phyloP scores from a whole-genome alignment of 2,888 invertebrate species.

The Mactromeris polynyma region DNA sequence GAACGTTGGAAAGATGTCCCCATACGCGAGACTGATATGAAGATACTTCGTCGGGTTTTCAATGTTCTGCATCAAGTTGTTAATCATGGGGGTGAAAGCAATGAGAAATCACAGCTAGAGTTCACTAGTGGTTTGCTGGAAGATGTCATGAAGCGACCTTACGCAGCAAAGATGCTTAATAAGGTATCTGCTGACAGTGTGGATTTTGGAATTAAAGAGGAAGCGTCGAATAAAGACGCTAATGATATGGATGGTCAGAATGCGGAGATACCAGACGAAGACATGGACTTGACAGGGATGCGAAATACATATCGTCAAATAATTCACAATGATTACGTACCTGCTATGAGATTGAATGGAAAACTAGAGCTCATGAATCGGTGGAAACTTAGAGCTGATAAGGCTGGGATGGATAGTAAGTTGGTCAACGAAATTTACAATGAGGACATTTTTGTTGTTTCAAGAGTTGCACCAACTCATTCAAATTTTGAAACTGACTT shows the following conservation, averaged over 20 bases:
- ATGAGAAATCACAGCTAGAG: background rate
- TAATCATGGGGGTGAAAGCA: background rate
- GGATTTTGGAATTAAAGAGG: background rate
- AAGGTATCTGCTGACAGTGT: background rate
- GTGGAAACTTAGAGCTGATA: conserved; percentile 44
- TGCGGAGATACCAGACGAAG: background rate
- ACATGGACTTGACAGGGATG: background rate
- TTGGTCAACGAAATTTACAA: conserved; percentile 51
- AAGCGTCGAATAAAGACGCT: background rate
- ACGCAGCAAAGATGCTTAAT: background rate
- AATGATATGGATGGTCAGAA: background rate
- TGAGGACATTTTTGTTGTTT: conserved; percentile 56
- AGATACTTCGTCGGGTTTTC: background rate
- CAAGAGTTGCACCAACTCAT: conserved; percentile 53
- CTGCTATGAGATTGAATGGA: conserved; percentile 52
- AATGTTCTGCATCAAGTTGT: background rate
- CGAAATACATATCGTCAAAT: conserved; percentile 46
- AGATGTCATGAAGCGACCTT: background rate
- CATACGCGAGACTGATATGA: background rate
- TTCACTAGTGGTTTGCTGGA: background rate
- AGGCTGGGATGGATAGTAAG: conserved; percentile 39
- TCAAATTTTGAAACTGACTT: conserved; percentile 46
- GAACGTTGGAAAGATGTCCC: conserved; percentile 1
- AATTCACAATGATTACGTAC: conserved; percentile 63
- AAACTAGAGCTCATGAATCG: conserved; percentile 39